These are phyloP conservation scores for Popillia japonica DNA, from an alignment of 1,140 invertebrate genomes.

Conservation along the genomic window DNA sequence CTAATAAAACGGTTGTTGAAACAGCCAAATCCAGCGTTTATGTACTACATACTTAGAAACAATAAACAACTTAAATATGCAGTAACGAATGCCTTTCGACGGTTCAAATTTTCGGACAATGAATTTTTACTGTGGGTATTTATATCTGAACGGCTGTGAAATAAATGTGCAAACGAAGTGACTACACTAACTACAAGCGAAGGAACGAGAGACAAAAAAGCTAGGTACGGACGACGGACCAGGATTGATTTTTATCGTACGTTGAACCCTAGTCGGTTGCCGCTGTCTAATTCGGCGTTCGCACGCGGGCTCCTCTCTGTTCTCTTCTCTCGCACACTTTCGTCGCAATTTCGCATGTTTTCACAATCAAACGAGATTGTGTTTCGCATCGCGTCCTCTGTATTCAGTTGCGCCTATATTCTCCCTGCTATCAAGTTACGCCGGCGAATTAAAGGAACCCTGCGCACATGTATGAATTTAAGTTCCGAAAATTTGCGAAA, in stretches of 20 bases:
- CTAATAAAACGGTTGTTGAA: too few relatives aligned
- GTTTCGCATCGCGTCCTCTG: constrained; percentile 4
- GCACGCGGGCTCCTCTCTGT: constrained; percentile 12
- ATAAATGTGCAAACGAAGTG: constrained; percentile 24
- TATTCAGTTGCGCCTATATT: neutral
- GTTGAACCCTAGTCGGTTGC: constrained; percentile 26
- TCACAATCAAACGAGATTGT: constrained; percentile 19
- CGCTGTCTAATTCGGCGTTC: constrained; percentile 17
- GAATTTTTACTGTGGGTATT: constrained; percentile 8
- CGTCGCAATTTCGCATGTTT: constrained; percentile 23
- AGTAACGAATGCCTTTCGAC: neutral
- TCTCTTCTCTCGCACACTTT: constrained; percentile 17
- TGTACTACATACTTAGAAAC: neutral
- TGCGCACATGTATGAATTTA: neutral
- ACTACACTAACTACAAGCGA: neutral
- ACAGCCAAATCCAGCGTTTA: too few relatives aligned
- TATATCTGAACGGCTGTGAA: neutral
- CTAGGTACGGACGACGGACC: constrained; percentile 11
- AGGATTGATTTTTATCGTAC: constrained; percentile 32
- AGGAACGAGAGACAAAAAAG: neutral
- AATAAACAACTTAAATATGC: neutral
- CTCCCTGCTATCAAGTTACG: neutral
- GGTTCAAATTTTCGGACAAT: neutral
- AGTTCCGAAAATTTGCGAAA: neutral
- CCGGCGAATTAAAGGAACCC: neutral